Evolutionary conservation across 2,797 vertebrate genomes (phyloP), one percentile per base, ranked within the genome.

Genomic region (Loris lydekkerianus): DNA sequence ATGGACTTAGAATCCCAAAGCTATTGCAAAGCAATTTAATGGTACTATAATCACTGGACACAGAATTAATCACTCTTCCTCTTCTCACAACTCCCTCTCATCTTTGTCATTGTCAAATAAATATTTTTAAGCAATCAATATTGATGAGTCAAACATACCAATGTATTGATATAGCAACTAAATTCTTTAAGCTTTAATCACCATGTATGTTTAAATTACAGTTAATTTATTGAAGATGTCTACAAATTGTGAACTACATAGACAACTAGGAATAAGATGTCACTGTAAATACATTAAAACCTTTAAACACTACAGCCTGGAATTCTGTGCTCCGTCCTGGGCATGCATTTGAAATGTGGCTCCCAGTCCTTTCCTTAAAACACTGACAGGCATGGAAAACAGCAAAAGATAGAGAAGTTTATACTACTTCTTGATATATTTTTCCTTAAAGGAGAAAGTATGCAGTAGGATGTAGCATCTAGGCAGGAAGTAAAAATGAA

Each of bases 401-500:
- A 82, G 49, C 37, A 80, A 53, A 25, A 85, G 63, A 81, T 67
- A 70, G 31, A 83, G 27, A 63, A 43, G 10, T 75, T 93, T 89
- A n/a, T 83, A 78, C 7, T 91, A 43, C 31, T 89, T 91, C 27
- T n/a, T 46, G 34, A 77, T 90, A 53, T 18, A 76, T 70, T 83
- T 95, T 95, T 77, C 18, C n/a, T 34, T 90, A 72, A 86, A 70
- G 10, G 10, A 84, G 43, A 93, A 96, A 92, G 10, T 77, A 82
- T 14, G 31, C 8, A 37, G 6, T 58, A 81, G 34, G 34, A 89
- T 53, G 85, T 29, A 92, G 40, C 93, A 89, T 87, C 15, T 27
- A 85, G 21, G 84, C 46, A 87, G 84, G 61, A 97, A 97, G 86
- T 61, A 76, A 96, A 89, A 86, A 46, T 23, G 11, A 95, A 96